A percentile compares a stretch with the other conserved stretches of the same genome.
These are phyloP conservation scores for Macrosteles quadrilineatus DNA, from an alignment of 1,140 invertebrate species.

Conservation along the genomic window DNA sequence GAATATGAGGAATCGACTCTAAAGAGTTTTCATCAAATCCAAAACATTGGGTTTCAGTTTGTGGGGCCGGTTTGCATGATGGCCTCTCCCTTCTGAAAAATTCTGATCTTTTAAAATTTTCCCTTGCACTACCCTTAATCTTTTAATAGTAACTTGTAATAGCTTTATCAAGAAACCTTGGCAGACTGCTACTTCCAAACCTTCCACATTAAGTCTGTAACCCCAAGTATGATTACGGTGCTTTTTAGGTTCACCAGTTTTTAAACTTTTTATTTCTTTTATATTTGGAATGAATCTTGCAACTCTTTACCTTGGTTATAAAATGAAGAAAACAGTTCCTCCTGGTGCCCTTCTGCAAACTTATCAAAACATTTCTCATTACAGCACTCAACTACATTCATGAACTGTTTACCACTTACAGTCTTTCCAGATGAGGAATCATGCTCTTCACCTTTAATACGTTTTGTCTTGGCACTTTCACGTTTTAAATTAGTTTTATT, in stretches of 20 bases:
- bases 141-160: constrained; percentile 7
- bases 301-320: no score
- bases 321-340: background rate
- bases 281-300: background rate
- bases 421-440: no score
- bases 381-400: no score
- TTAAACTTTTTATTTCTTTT: background rate
- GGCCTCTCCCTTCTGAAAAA: background rate
- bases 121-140: background rate
- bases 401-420: no score
- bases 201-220: background rate
- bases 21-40: background rate
- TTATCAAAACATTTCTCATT: no score
- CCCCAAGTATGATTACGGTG: background rate
- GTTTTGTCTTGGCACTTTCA: constrained; percentile 13
- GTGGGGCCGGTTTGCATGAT: background rate
- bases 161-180: background rate
- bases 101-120: background rate
- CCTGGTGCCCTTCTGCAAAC: background rate
- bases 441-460: no score
- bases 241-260: background rate
- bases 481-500: constrained; percentile 4
- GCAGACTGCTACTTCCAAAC: background rate
- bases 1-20: background rate
- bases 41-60: constrained; percentile 8